phyloP scores from a whole-genome alignment of 2,113 vertebrate species.

The Pterophyllum scalare region DNA sequence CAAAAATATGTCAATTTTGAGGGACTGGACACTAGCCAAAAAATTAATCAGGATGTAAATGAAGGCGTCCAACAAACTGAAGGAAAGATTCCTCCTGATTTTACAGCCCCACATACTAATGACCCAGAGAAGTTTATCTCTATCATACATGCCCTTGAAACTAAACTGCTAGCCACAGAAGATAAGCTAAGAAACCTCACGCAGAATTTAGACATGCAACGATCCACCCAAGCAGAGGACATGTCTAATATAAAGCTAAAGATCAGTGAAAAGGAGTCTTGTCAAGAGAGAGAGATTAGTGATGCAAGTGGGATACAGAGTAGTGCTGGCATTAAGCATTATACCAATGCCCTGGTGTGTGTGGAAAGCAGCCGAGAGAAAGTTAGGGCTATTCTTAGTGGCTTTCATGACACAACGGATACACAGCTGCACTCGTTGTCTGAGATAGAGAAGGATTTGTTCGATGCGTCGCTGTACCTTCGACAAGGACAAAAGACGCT shows the following conservation, averaged over 20 bases:
- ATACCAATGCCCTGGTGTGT: conserved; percentile 83
- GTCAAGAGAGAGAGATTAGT: conserved; percentile 79
- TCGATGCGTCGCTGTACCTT: conserved; percentile 82
- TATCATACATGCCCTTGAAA: conserved; percentile 91
- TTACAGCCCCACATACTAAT: conserved; percentile 74
- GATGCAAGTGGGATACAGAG: conserved; percentile 38
- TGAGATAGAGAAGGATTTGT: conserved; percentile 82
- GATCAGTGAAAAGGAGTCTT: conserved; percentile 79
- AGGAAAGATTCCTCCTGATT: conserved; percentile 81
- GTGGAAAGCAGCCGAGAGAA: conserved; percentile 88
- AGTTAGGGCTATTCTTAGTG: conserved; percentile 79
- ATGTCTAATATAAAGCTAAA: conserved; percentile 74
- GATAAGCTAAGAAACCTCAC: conserved; percentile 92
- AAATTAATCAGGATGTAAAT: conserved; percentile 73
- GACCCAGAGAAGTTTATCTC: conserved; percentile 91
- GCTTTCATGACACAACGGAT: conserved; percentile 72
- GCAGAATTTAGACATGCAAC: conserved; percentile 85
- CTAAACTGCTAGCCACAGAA: conserved; percentile 90
- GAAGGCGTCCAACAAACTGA: conserved; percentile 81
- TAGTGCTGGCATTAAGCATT: conserved; percentile 80
- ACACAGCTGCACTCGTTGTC: conserved; percentile 78
- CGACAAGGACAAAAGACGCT: conserved; percentile 58
- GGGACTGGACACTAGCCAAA: conserved; percentile 80
- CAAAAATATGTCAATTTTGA: conserved; percentile 89
- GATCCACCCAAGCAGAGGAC: conserved; percentile 77